phyloP scores from a whole-genome alignment of 2,113 vertebrate species.

The Salvator merianae region DNA sequence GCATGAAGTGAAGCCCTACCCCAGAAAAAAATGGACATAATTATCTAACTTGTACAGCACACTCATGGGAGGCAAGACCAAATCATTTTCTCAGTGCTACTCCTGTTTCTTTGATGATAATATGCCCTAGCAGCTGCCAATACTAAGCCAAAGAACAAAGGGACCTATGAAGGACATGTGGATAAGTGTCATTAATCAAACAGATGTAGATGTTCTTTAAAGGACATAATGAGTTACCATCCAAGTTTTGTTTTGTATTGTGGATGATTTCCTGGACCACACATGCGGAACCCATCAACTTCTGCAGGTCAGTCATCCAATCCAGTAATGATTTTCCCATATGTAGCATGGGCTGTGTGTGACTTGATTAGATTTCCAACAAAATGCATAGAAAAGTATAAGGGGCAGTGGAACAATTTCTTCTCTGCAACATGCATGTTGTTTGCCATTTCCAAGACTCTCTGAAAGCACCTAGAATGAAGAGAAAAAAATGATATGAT shows the following conservation, averaged over 20 bases:
- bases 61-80: not conserved
- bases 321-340: conserved; percentile 18
- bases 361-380: conserved; percentile 9
- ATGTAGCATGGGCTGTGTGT: not conserved
- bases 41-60: not conserved
- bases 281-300: conserved; percentile 21
- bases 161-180: not conserved
- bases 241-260: conserved; percentile 10
- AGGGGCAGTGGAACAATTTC: not conserved
- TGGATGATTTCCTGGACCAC: conserved; percentile 29
- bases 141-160: not conserved
- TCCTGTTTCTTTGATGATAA: not conserved
- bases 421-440: not conserved
- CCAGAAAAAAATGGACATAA: too few relatives aligned
- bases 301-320: conserved; percentile 11
- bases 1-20: too few relatives aligned
- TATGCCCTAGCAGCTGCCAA: not conserved
- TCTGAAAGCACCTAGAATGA: not conserved
- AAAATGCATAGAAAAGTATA: not conserved
- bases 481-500: not conserved
- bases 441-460: not conserved
- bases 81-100: not conserved
- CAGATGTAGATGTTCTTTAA: not conserved
- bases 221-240: not conserved
- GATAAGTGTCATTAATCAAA: not conserved